phyloP scores from a whole-genome alignment of 1,140 invertebrate genomes.

The Calliphora vicina region DNA sequence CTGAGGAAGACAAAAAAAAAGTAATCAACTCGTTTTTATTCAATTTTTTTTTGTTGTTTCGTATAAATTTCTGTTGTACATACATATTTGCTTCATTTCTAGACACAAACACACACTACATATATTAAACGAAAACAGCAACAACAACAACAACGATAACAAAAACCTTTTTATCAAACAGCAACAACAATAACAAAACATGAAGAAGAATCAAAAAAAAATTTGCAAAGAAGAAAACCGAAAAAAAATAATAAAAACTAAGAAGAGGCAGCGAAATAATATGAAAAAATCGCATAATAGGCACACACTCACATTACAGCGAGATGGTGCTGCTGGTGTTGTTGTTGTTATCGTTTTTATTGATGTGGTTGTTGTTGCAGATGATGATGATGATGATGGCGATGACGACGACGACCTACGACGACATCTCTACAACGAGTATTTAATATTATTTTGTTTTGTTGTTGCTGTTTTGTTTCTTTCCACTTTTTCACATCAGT shows the following conservation, averaged over 20 bases:
- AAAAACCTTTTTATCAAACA: not conserved
- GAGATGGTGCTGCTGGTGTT: not conserved
- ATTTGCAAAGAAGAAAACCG: too few relatives aligned
- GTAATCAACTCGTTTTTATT: conserved; percentile 11
- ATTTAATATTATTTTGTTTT: conserved; percentile 17
- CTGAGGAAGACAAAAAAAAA: not conserved
- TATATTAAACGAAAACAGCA: too few relatives aligned
- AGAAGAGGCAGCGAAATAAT: not conserved
- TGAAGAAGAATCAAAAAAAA: not conserved
- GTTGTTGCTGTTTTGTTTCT: not conserved
- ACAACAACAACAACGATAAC: too few relatives aligned
- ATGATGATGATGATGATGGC: conserved; percentile 5
- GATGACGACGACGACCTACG: conserved; percentile 25
- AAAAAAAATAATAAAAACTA: not conserved
- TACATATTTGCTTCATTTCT: not conserved
- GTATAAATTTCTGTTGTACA: not conserved
- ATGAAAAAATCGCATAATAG: not conserved
- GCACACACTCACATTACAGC: not conserved
- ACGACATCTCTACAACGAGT: conserved; percentile 29
- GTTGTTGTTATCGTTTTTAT: not conserved
- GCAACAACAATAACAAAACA: not conserved
- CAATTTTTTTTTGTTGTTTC: not conserved
- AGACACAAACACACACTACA: not conserved
- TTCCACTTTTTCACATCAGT: not conserved
- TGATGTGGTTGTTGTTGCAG: not conserved